Percentiles rank a stretch among this genome's conserved stretches.
phyloP scores from a whole-genome alignment of 2,797 vertebrate genomes.

The Rhadinocentrus ornatus region DNA sequence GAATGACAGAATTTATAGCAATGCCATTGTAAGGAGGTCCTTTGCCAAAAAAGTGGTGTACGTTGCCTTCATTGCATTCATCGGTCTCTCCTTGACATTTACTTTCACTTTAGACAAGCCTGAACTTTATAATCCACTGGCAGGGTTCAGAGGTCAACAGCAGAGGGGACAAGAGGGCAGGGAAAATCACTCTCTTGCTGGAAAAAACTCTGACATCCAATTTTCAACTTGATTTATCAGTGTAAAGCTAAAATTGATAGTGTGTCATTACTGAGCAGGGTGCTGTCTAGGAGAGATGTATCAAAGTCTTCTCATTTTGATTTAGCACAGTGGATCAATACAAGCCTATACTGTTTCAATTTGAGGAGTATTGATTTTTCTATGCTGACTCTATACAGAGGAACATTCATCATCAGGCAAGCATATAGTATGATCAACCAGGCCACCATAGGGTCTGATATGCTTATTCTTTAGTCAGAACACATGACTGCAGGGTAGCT shows the following conservation, averaged over 20 bases:
- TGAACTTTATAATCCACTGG: conserved; percentile 95
- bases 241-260: conserved; percentile 99
- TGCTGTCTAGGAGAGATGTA: conserved; percentile 93
- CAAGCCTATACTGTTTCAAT: conserved; percentile 99
- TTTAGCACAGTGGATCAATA: conserved; percentile 96
- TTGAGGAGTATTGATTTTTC: conserved; percentile 98
- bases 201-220: conserved; percentile 97
- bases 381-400: conserved; percentile 87
- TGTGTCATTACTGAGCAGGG: conserved; percentile 93
- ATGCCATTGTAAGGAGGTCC: conserved; percentile 13
- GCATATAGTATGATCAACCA: conserved; percentile 84
- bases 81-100: conserved; percentile 84
- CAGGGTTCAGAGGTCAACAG: conserved; percentile 91
- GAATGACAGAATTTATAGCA: conserved; percentile 8
- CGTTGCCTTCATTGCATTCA: conserved; percentile 81
- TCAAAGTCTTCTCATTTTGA: conserved; percentile 95
- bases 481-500: conserved; percentile 60
- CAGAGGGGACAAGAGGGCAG: conserved; percentile 82
- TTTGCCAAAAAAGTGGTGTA: conserved; percentile 27
- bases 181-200: conserved; percentile 89
- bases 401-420: conserved; percentile 94
- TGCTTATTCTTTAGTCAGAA: conserved; percentile 68
- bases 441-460: conserved; percentile 65
- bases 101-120: conserved; percentile 85
- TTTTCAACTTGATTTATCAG: conserved; percentile 99